Conservation (phyloP, 2,888 invertebrate species). For the Netelia virgata region DNA sequence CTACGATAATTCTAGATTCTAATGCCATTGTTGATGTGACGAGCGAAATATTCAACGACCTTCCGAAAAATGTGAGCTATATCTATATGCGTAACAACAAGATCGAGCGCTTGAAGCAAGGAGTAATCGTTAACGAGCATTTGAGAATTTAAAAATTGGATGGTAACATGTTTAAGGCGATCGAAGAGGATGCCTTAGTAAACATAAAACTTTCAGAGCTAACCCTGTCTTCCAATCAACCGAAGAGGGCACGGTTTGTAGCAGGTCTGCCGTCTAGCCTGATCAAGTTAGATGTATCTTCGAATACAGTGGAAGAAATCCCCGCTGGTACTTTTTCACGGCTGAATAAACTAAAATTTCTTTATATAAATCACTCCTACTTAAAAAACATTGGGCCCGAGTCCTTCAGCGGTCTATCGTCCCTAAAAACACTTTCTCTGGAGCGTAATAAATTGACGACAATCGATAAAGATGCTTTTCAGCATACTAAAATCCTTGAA, state of each 20-base stretch:
- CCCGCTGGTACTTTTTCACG: slow-evolving; percentile 25
- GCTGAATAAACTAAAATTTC: no score
- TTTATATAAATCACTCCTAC: no score
- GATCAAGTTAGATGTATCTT: slow-evolving; percentile 64
- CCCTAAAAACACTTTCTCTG: no score
- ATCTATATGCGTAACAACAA: slow-evolving; percentile 72
- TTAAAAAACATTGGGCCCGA: no score
- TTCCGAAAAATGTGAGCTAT: slow-evolving; percentile 71
- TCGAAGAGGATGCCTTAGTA: slow-evolving; percentile 82
- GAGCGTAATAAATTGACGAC: no score
- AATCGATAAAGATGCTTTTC: no score
- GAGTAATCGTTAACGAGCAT: slow-evolving; percentile 76
- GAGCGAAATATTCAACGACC: slow-evolving; percentile 75
- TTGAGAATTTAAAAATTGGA: slow-evolving; percentile 82
- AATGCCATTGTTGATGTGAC: slow-evolving; percentile 76
- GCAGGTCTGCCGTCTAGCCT: slow-evolving; percentile 72
- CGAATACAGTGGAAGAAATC: slow-evolving; percentile 71
- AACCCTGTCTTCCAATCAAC: slow-evolving; percentile 66
- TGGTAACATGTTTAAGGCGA: slow-evolving; percentile 80
- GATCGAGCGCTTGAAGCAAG: slow-evolving; percentile 68
- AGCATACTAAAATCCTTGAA: no score
- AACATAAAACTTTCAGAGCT: slow-evolving; percentile 78
- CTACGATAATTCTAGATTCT: slow-evolving; percentile 70
- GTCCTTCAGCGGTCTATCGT: no score
- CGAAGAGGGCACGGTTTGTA: slow-evolving; percentile 71